Base-by-base conservation (phyloP, 2,797 vertebrate genomes). In the Pachyuromys duprasi region DNA sequence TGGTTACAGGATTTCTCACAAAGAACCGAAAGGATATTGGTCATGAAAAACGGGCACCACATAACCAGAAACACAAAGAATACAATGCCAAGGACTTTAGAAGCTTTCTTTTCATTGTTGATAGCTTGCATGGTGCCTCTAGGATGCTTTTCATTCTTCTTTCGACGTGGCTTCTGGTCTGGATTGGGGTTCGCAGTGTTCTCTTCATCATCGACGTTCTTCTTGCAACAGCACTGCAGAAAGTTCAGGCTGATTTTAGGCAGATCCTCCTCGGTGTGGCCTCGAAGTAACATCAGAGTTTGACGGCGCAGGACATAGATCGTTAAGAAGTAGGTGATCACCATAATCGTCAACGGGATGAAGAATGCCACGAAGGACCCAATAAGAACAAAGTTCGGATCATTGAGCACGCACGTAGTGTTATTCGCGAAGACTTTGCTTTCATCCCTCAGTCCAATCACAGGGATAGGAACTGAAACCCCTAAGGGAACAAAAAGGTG, bases 11-110 rank as follows among this genome's bases (percentile, higher is more conserved):
- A 98, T 69, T 98, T 98, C 8, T 97, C 98, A 98, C 99, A 99
- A 92, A 99, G 98, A 33, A 99, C 99, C 0, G 98, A 99, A 97
- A 99, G 99, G 97, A 99, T 99, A 53, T 99, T 99, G 42, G 99
- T 99, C 98, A 99, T 99, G 98, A 99, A 99, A 95, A 99, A 99
- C 0, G 99, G 99, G 97, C 99, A 99, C 99, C 99, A 99, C 99
- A 99, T 99, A 97, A 99, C 92, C 93, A 99, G 99, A 98, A 99
- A 99, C 98, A 99, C 98, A 98, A 99, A 99, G 99, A 99, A 99
- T 97, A 99, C 99, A 1, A 99, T 99, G 80, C 99, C 99, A 97
- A 99, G 98, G 89, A 99, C 99, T 98, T 99, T 99, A 14, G 99
- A 99, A 69, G 99, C 99, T 92, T 99, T 99, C 83, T 98, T 99